phyloP scores from a whole-genome alignment of 2,888 invertebrate genomes.

The Flabesymbios commensalis region DNA sequence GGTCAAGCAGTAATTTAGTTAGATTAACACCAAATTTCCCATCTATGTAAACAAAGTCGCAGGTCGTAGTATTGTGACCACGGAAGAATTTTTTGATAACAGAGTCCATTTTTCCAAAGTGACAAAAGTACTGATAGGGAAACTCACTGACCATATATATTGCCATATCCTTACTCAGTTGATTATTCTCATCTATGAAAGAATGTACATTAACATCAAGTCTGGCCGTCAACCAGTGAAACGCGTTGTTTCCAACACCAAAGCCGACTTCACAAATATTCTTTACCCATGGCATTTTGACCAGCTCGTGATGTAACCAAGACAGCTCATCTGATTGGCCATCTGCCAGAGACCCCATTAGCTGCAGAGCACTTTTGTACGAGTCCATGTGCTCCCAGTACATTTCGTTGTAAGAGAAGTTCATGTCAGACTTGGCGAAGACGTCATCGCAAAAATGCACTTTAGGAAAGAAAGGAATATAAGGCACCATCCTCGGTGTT shows the following conservation, averaged over 20 bases:
- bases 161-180: constrained; percentile 12
- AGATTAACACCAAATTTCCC: no score
- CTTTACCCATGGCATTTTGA: constrained; percentile 5
- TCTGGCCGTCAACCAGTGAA: constrained; percentile 18
- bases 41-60: constrained; percentile 14
- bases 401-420: constrained; percentile 16
- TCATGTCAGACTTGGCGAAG: constrained; percentile 1
- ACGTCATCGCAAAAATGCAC: constrained; percentile 16
- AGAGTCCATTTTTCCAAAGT: neutral
- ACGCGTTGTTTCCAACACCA: constrained; percentile 12
- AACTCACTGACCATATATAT: constrained; percentile 15
- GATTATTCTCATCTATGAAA: constrained; percentile 5
- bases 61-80: neutral
- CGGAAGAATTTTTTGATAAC: neutral
- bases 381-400: constrained; percentile 20
- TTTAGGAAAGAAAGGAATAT: constrained; percentile 15
- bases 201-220: constrained; percentile 11
- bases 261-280: constrained; percentile 22
- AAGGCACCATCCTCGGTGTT: neutral
- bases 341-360: constrained; percentile 1
- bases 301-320: constrained; percentile 19
- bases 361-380: constrained; percentile 13
- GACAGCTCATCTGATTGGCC: constrained; percentile 14
- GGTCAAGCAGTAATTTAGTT: no score
- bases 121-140: constrained; percentile 4